Conservation (phyloP, 2,113 vertebrate species). For the Tiliqua scincoides region DNA sequence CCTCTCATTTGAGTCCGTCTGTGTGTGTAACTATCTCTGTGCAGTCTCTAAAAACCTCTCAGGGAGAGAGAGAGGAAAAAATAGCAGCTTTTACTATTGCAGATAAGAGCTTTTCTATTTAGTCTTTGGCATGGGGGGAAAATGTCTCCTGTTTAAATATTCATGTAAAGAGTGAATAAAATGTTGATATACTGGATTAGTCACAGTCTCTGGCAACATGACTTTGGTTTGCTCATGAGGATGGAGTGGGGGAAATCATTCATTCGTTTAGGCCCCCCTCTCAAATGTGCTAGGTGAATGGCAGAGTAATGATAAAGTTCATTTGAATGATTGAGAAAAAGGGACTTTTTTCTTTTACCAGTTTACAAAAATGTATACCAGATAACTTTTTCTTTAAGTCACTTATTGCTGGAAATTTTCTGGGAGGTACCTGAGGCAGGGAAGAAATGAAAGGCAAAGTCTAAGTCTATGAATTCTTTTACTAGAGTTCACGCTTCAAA, state of each 20-base stretch:
- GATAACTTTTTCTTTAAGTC: neutral
- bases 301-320: slow-evolving; percentile 30
- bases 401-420: slow-evolving; percentile 24
- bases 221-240: slow-evolving; percentile 42
- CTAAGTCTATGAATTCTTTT: slow-evolving; percentile 2
- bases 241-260: slow-evolving; percentile 11
- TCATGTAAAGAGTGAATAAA: slow-evolving; percentile 69
- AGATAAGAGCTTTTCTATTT: slow-evolving; percentile 74
- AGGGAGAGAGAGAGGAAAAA: slow-evolving; percentile 15
- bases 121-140: slow-evolving; percentile 55
- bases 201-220: slow-evolving; percentile 37
- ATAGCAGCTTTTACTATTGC: slow-evolving; percentile 70
- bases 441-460: slow-evolving; percentile 21
- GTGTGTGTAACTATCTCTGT: slow-evolving; percentile 77
- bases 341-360: slow-evolving; percentile 3
- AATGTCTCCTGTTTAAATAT: slow-evolving; percentile 73
- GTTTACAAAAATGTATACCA: neutral
- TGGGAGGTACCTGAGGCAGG: neutral
- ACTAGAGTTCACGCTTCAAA: slow-evolving; percentile 27
- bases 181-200: slow-evolving; percentile 50
- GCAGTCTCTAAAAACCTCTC: slow-evolving; percentile 72
- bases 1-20: slow-evolving; percentile 79
- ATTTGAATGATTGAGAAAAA: slow-evolving; percentile 32
- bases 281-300: slow-evolving; percentile 27
- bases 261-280: slow-evolving; percentile 14